Conservation (phyloP, 2,797 vertebrate species). For the Sitta carolinensis region DNA sequence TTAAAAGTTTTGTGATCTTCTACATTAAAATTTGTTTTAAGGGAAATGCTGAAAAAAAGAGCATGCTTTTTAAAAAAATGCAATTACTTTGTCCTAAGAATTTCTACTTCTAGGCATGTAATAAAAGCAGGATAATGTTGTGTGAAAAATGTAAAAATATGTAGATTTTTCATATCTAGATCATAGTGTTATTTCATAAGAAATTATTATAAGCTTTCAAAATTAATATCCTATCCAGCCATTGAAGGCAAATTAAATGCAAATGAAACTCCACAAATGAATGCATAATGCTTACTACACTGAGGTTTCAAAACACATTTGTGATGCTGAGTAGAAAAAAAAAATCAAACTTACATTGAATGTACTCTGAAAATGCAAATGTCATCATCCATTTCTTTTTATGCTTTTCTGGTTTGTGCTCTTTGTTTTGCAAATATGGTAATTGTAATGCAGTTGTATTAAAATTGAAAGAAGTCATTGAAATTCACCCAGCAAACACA, state of each 20-base stretch:
- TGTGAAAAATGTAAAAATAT: background rate
- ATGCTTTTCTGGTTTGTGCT: slow-evolving; percentile 35
- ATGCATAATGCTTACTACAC: background rate
- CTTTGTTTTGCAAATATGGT: slow-evolving; percentile 58
- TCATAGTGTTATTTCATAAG: slow-evolving; percentile 13
- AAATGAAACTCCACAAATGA: slow-evolving; percentile 58
- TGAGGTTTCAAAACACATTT: slow-evolving; percentile 50
- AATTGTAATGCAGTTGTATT: slow-evolving; percentile 51
- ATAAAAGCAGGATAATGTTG: background rate
- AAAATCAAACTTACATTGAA: slow-evolving; percentile 11
- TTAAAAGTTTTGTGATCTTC: background rate
- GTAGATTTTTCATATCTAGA: slow-evolving; percentile 4
- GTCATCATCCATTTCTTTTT: slow-evolving; percentile 48
- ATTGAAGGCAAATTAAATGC: slow-evolving; percentile 61
- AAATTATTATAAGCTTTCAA: slow-evolving; percentile 14
- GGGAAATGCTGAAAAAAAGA: background rate
- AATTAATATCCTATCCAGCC: slow-evolving; percentile 54
- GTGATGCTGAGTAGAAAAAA: slow-evolving; percentile 26
- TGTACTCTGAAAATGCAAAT: slow-evolving; percentile 39
- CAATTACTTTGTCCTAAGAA: background rate
- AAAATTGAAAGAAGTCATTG: slow-evolving; percentile 32
- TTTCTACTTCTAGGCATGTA: background rate
- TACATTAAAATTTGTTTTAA: background rate
- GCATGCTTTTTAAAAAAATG: fast-evolving
- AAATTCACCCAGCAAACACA: slow-evolving; percentile 1